phyloP scores from a whole-genome alignment of 1,140 invertebrate genomes.

The Orchestia grillus region DNA sequence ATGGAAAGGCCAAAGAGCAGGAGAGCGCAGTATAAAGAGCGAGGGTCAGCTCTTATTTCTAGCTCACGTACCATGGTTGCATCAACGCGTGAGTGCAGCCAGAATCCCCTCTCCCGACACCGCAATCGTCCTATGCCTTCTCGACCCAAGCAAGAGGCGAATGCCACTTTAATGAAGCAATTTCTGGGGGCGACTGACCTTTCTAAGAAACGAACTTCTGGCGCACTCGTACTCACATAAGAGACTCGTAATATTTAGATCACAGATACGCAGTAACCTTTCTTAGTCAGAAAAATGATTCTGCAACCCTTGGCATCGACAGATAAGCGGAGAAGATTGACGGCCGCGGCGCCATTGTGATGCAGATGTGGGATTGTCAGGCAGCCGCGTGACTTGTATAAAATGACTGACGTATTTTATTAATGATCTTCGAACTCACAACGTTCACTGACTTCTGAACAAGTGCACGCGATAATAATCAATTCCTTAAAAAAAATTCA shows the following conservation, averaged over 20 bases:
- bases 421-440: neutral
- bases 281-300: neutral
- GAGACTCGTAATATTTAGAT: neutral
- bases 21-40: neutral
- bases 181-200: neutral
- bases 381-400: neutral
- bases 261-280: slow-evolving; percentile 24
- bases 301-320: neutral
- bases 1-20: neutral
- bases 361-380: neutral
- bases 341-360: neutral
- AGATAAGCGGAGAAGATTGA: neutral
- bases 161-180: neutral
- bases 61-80: neutral
- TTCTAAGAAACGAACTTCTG: slow-evolving; percentile 4
- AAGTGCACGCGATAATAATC: no score
- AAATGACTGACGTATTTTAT: neutral
- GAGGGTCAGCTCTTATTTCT: neutral
- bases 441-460: neutral
- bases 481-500: no score
- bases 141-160: neutral
- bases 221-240: neutral
- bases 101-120: neutral
- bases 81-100: neutral
- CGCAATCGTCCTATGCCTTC: neutral